These are phyloP conservation scores for Tetramorium alpestre DNA, from an alignment of 1,140 invertebrate species.

Conservation along the genomic window DNA sequence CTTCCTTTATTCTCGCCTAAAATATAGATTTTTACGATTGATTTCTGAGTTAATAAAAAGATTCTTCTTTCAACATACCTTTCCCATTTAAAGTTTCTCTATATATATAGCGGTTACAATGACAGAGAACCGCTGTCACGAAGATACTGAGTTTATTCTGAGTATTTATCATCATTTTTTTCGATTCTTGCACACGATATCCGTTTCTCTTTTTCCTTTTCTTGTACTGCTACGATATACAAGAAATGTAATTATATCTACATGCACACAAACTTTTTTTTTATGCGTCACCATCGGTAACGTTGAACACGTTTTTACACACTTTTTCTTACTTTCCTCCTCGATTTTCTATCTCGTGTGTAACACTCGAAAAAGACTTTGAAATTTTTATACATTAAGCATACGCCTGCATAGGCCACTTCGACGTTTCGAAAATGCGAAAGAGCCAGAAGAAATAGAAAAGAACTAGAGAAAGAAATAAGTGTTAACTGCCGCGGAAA, in stretches of 20 bases:
- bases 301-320: conserved; percentile 45
- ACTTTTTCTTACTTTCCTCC: conserved; percentile 56
- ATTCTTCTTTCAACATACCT: conserved; percentile 15
- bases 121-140: conserved; percentile 4
- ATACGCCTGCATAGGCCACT: conserved; percentile 13
- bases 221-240: conserved; percentile 22
- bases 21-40: conserved; percentile 2
- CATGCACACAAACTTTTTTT: conserved; percentile 5
- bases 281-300: conserved; percentile 22
- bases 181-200: background rate
- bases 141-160: conserved; percentile 23
- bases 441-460: conserved; percentile 37
- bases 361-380: conserved; percentile 73
- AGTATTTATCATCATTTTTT: conserved; percentile 4
- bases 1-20: background rate
- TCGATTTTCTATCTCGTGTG: conserved; percentile 17
- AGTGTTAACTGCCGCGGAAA: background rate
- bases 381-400: conserved; percentile 34
- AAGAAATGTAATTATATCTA: conserved; percentile 50
- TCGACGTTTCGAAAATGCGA: conserved; percentile 57
- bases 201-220: background rate
- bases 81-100: background rate
- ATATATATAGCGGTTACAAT: background rate
- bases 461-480: background rate
- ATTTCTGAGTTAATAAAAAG: conserved; percentile 8